Conservation (phyloP, 2,113 vertebrate genomes). For the Proterorhinus semilunaris region DNA sequence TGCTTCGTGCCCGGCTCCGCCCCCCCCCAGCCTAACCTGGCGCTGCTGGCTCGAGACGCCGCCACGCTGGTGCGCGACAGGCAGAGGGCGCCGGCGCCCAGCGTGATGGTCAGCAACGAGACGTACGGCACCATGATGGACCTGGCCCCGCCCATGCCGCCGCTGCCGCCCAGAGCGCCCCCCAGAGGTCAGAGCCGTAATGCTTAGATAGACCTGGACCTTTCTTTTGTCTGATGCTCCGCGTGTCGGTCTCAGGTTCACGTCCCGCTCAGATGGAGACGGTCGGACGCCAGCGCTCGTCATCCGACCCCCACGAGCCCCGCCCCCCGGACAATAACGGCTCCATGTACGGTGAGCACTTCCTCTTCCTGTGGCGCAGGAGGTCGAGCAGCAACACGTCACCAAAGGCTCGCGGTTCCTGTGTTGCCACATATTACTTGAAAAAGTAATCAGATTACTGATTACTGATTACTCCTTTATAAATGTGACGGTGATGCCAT, state of each 20-base stretch:
- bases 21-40: constrained; percentile 75
- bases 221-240: not conserved
- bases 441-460: too few relatives aligned
- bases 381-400: too few relatives aligned
- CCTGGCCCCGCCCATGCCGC: constrained; percentile 70
- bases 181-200: constrained; percentile 79
- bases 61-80: constrained; percentile 82
- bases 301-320: constrained; percentile 89
- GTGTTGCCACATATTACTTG: too few relatives aligned
- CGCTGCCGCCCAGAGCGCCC: constrained; percentile 83
- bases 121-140: constrained; percentile 90
- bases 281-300: constrained; percentile 87
- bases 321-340: constrained; percentile 73
- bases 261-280: constrained; percentile 75
- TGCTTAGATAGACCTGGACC: too few relatives aligned
- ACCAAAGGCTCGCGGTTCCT: too few relatives aligned
- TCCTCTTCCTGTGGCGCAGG: not conserved
- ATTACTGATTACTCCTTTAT: too few relatives aligned
- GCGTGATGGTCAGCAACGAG: constrained; percentile 86
- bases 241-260: not conserved
- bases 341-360: constrained; percentile 66
- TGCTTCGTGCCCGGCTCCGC: constrained; percentile 82
- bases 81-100: constrained; percentile 82
- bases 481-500: too few relatives aligned
- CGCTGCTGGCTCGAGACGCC: constrained; percentile 82